phyloP scores from a whole-genome alignment of 2,888 invertebrate genomes.

The Encarsia formosa region DNA sequence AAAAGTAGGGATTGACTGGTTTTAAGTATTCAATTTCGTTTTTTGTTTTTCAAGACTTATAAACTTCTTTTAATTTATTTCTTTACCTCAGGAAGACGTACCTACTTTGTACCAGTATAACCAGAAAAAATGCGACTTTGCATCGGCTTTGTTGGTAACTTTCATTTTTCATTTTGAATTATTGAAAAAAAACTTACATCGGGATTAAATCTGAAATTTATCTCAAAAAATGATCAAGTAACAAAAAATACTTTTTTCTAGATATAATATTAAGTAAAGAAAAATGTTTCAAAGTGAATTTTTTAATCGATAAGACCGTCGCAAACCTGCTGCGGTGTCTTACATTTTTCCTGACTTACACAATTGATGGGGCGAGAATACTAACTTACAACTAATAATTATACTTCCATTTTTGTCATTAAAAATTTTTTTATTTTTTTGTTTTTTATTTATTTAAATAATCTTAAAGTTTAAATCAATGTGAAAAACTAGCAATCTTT shows the following conservation, averaged over 20 bases:
- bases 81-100: slow-evolving; percentile 23
- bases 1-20: slow-evolving; percentile 32
- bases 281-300: slow-evolving; percentile 7
- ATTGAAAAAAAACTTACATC: not conserved
- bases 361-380: slow-evolving; percentile 23
- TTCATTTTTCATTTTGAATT: not conserved
- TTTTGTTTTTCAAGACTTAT: not conserved
- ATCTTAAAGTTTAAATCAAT: too few relatives aligned
- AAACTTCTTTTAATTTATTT: slow-evolving; percentile 4
- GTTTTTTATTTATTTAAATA: too few relatives aligned
- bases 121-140: slow-evolving; percentile 27
- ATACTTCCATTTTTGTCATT: slow-evolving; percentile 4
- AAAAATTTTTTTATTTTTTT: too few relatives aligned
- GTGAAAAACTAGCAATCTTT: too few relatives aligned
- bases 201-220: not conserved
- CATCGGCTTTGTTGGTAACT: slow-evolving; percentile 8
- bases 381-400: slow-evolving; percentile 24
- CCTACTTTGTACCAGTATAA: slow-evolving; percentile 25
- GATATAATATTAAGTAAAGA: not conserved
- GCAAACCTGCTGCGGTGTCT: slow-evolving; percentile 24
- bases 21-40: not conserved
- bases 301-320: slow-evolving; percentile 19
- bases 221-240: slow-evolving; percentile 5
- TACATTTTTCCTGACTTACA: slow-evolving; percentile 27
- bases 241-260: slow-evolving; percentile 16